Evolutionary conservation across 2,888 invertebrate species (phyloP), one percentile per base, ranked within the genome.

Genomic region (Acleris emargana): DNA sequence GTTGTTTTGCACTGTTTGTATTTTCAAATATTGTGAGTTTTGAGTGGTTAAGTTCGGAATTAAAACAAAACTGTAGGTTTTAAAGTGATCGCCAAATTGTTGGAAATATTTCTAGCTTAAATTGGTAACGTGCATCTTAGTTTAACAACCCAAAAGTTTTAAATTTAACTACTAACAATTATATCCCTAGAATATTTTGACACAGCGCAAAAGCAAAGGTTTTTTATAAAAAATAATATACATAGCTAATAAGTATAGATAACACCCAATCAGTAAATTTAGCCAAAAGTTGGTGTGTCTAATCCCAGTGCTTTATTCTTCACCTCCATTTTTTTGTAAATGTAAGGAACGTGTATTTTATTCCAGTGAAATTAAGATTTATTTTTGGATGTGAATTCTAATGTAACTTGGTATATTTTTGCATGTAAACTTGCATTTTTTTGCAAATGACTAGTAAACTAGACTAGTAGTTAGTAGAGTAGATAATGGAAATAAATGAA

Each of bases 401-500:
- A 47, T 57, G 20, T 6, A 5, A 51, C n/a, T 53, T 53, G 16
- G 2, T 7, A 25, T 16, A 7, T 63, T 58, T 58, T 17, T 25
- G 22, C 38, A 53, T 16, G 38, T 32, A 18, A 20, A 45, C 20
- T 20, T 53, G 58, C 52, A 38, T 58, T 63, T 53, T 63, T 63
- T 63, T 63, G 58, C 47, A 63, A 53, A 52, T 22, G 52, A 22
- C 9, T 63, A 58, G 32, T 52, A 45, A n/a, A n/a, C n/a, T n/a
- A n/a, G n/a, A n/a, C 9, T 43, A 53, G 28, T n/a, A 50, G 52
- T 22, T 28, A 16, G 32, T 38, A 3, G 53, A 32, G 18, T 62
- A n/a, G n/a, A n/a, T n/a, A 54, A 62, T 54, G 64, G 54, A 22
- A 54, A 54, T 59, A 28, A 54, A 64, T 59, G 53, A 49, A 64